phyloP scores from a whole-genome alignment of 37 sponge, comb jelly and placozoan species.

The Chondrilla cf. caribensis region DNA sequence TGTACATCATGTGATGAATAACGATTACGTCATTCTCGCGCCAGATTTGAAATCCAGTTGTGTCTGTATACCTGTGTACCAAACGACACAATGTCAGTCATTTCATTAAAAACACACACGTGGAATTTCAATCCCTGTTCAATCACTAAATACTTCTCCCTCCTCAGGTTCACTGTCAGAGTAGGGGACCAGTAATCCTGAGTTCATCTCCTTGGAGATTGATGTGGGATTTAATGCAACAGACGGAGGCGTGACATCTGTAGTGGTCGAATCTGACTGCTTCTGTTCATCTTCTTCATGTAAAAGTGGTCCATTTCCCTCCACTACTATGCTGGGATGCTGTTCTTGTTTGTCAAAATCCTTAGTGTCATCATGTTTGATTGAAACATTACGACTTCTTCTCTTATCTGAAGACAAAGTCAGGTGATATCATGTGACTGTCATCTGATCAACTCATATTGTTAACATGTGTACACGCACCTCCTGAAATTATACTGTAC shows the following conservation, averaged over 20 bases:
- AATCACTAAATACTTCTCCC: background rate
- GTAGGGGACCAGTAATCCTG: background rate
- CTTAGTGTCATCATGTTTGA: no score
- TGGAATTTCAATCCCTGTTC: no score
- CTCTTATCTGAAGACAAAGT: no score
- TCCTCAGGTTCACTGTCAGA: slow-evolving; percentile 18
- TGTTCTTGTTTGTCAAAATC: no score
- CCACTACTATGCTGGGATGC: background rate
- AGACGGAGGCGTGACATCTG: background rate
- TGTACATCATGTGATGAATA: background rate
- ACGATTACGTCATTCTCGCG: background rate
- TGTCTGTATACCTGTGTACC: no score
- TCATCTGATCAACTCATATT: background rate
- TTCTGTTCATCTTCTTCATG: background rate
- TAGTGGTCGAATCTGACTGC: background rate
- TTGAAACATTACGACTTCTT: no score
- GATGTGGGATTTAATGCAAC: no score
- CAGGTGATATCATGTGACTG: background rate
- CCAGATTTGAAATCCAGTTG: background rate
- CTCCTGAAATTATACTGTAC: background rate
- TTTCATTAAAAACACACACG: no score
- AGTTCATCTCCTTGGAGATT: background rate
- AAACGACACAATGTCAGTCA: no score
- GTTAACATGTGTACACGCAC: slow-evolving; percentile 1
- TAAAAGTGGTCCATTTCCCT: background rate